Conservation (phyloP, 2,113 vertebrate species). For the Myotis davidii region DNA sequence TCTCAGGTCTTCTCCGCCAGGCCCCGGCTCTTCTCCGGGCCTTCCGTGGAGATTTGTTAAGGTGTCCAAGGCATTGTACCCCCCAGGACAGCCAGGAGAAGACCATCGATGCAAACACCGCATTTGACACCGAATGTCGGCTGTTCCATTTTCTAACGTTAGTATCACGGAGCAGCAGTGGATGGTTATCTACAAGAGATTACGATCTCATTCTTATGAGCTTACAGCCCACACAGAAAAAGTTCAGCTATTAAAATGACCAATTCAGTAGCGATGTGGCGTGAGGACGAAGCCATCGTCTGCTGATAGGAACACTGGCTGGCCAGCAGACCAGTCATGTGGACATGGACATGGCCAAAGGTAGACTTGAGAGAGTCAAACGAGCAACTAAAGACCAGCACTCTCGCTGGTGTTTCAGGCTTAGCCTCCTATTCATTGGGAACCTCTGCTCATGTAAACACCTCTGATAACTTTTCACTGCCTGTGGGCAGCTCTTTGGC, state of each 20-base stretch:
- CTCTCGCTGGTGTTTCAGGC: conserved; percentile 2
- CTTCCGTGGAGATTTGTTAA: background rate
- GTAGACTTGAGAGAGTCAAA: background rate
- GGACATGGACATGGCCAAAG: background rate
- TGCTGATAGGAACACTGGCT: background rate
- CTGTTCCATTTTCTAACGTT: background rate
- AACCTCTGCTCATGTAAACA: background rate
- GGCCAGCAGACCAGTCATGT: background rate
- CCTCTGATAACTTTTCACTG: background rate
- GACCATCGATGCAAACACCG: background rate
- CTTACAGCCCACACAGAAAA: background rate
- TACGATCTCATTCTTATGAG: background rate
- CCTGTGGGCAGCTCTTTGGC: background rate
- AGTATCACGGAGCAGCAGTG: background rate
- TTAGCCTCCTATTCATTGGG: background rate
- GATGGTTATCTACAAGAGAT: background rate
- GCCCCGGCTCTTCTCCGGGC: background rate
- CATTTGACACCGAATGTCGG: background rate
- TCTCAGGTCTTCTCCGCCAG: background rate
- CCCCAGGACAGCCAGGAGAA: background rate
- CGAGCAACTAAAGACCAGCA: background rate
- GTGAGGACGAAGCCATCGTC: background rate
- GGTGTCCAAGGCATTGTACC: background rate
- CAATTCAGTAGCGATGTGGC: background rate
- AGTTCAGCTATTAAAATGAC: conserved; percentile 36